Evolutionary conservation across 2,888 invertebrate species (phyloP).

Genomic region (Drosophila merina): DNA sequence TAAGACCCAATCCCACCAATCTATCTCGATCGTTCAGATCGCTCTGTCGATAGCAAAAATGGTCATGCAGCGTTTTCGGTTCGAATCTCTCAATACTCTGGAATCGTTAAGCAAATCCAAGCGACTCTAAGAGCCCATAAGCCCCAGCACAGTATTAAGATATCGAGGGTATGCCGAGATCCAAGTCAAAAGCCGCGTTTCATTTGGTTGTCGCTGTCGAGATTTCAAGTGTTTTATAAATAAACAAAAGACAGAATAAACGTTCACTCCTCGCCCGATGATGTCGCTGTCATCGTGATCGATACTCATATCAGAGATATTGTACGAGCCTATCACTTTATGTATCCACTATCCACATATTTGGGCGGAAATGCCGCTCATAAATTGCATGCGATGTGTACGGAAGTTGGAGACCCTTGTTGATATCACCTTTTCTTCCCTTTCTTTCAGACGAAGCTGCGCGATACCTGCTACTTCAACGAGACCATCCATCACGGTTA

Average conservation of each 20-base stretch:
- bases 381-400: conserved; percentile 64
- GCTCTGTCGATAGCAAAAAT: conserved; percentile 27
- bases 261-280: conserved; percentile 34
- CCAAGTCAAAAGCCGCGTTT: conserved; percentile 64
- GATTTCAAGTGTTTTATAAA: conserved; percentile 80
- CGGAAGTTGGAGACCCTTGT: conserved; percentile 12
- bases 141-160: background rate
- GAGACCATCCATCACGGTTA: conserved; percentile 83
- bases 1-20: conserved; percentile 26
- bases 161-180: conserved; percentile 7
- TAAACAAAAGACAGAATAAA: conserved; percentile 59
- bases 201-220: conserved; percentile 56
- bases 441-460: conserved; percentile 80
- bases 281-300: conserved; percentile 37
- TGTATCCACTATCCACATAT: background rate
- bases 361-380: conserved; percentile 64
- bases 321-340: background rate
- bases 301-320: conserved; percentile 23
- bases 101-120: background rate
- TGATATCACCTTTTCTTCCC: conserved; percentile 5
- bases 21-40: conserved; percentile 20
- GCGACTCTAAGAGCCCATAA: background rate
- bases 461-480: conserved; percentile 84
- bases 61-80: background rate
- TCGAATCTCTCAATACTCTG: conserved; percentile 6